Base-by-base conservation (phyloP, 2,888 invertebrate species). In the Pseudeuparius sepicola region DNA sequence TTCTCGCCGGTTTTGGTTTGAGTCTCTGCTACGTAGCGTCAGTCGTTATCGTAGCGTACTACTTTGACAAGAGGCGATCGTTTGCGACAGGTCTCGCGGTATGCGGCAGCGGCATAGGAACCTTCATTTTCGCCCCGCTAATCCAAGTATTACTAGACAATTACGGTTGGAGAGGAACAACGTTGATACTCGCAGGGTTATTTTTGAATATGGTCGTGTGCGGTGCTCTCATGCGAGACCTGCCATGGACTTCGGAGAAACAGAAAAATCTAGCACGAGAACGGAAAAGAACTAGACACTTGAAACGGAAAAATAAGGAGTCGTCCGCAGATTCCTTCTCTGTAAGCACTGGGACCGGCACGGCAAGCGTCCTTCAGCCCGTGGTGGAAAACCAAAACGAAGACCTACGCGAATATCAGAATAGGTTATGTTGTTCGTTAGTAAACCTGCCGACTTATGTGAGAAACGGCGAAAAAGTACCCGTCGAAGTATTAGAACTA, bases 21-120 rank as follows among this genome's bases (percentile, higher is more conserved):
- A 84, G 86, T 48, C 66, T 88, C 39, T 87, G 86, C 57, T 89
- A 87, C 61, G 87, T 88, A 31, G 81, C 87, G n/a, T 86, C 88
- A 1, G 86, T 89, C 4, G 88, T 89, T 2, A 84, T 86, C 46
- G 88, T 90, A 16, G 87, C 88, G 2, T 88, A 87, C 57, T 89
- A 88, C 59, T 90, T 90, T 57, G 86, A 88, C 53, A 81, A 81
- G 59, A 76, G 72, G 53, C 70, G 87, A 38, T 85, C 86, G 0
- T 72, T 88, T 42, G 90, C 89, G 4, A 89, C 88, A 7, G 87
- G 88, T 1, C 66, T 88, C 31, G 82, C 86, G 1, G 86, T 87
- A 1, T 87, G 86, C 60, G 88, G 89, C 3, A 84, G 84, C 48
- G 88, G 88, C 12, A 84, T 87, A 41, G 89, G 89, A 3, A 89